These are phyloP conservation scores for Drosophila triauraria DNA, from an alignment of 1,140 invertebrate species.

Conservation along the genomic window DNA sequence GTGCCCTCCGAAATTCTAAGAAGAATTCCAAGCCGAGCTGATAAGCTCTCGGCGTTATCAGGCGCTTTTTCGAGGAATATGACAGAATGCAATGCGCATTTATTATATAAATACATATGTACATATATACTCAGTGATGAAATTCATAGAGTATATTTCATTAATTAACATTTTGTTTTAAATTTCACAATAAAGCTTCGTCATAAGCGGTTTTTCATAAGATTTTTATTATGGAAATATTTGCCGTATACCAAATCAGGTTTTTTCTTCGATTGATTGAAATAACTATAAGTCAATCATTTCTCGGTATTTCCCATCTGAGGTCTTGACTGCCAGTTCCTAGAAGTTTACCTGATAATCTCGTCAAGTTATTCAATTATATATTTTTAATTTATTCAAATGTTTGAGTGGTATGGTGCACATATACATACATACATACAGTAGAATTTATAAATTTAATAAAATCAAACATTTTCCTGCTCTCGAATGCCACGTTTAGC, in stretches of 20 bases:
- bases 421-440: not conserved
- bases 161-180: too few species aligned
- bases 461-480: not conserved
- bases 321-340: too few species aligned
- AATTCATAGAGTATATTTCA: not conserved
- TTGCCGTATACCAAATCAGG: too few species aligned
- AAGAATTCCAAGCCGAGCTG: not conserved
- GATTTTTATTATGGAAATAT: too few species aligned
- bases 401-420: not conserved
- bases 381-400: not conserved
- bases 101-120: not conserved
- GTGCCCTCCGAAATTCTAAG: not conserved
- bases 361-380: too few species aligned
- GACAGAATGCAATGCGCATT: not conserved
- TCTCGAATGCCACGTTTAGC: not conserved
- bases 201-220: not conserved
- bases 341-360: too few species aligned
- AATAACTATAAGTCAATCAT: too few species aligned
- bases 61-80: not conserved
- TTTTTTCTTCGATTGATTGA: too few species aligned
- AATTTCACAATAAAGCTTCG: too few species aligned
- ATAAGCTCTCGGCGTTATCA: conserved; percentile 20
- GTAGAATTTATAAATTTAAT: not conserved
- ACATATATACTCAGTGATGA: not conserved
- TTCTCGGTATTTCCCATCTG: too few species aligned